phyloP scores from a whole-genome alignment of 2,888 invertebrate species.

The Drosophila macrospina region DNA sequence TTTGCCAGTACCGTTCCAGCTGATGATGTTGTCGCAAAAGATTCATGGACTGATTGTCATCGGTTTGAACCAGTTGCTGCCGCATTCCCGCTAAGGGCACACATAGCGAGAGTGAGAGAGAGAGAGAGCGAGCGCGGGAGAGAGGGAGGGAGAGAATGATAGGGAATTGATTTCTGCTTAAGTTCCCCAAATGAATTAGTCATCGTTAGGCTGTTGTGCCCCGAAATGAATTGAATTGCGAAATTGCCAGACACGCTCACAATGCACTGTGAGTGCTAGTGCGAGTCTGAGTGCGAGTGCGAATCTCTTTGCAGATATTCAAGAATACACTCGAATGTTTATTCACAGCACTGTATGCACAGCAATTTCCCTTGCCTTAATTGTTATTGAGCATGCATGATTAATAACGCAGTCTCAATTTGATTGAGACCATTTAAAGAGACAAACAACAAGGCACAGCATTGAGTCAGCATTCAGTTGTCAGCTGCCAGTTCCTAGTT shows the following conservation, averaged over 20 bases:
- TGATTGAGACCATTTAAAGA: conserved; percentile 52
- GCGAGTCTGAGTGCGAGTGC: conserved; percentile 1
- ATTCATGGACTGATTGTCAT: conserved; percentile 52
- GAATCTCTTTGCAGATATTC: conserved; percentile 23
- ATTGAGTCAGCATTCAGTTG: conserved; percentile 22
- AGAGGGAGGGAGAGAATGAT: conserved; percentile 3
- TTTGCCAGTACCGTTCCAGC: conserved; percentile 27
- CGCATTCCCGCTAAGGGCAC: conserved; percentile 23
- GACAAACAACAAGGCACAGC: neutral
- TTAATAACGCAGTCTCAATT: conserved; percentile 54
- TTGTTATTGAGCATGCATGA: conserved; percentile 65
- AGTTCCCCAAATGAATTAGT: conserved; percentile 32
- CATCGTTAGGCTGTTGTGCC: conserved; percentile 3
- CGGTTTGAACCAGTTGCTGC: conserved; percentile 68
- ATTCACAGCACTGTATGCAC: conserved; percentile 2
- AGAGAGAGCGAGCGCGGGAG: neutral
- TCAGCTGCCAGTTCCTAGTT: conserved; percentile 20
- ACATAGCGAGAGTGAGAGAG: neutral
- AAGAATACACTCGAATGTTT: conserved; percentile 4
- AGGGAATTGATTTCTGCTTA: conserved; percentile 66
- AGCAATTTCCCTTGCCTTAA: conserved; percentile 55
- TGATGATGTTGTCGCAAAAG: conserved; percentile 46
- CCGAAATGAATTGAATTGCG: conserved; percentile 34
- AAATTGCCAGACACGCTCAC: conserved; percentile 29
- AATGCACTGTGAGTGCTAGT: conserved; percentile 2